Percentiles rank a stretch among this genome's conserved stretches.
phyloP scores from a whole-genome alignment of 2,113 vertebrate genomes.

The Sciurus niger region DNA sequence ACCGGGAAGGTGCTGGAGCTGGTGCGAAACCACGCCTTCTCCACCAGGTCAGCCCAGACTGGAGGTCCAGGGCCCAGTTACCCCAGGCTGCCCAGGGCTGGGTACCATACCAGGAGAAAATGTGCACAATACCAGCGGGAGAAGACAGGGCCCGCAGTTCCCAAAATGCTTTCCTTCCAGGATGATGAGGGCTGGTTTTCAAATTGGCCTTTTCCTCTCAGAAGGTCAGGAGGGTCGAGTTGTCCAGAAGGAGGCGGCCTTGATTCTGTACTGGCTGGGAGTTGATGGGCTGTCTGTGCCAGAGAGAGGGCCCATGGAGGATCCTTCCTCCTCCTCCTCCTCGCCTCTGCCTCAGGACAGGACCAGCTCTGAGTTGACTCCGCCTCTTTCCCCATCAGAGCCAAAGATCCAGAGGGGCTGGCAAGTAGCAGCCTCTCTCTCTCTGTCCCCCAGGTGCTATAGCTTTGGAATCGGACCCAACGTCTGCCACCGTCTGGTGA shows the following conservation, averaged over 20 bases:
- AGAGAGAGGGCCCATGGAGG: background rate
- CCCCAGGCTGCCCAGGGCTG: background rate
- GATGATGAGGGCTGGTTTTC: background rate
- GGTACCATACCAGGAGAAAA: background rate
- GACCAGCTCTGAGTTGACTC: background rate
- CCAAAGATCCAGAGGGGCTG: background rate
- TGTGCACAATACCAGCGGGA: background rate
- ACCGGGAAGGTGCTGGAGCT: conserved; percentile 95
- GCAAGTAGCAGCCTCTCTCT: conserved; percentile 17
- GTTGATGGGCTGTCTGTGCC: no score
- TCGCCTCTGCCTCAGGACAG: background rate
- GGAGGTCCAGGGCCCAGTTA: background rate
- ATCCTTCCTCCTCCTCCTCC: background rate
- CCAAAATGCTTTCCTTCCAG: background rate
- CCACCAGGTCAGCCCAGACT: conserved; percentile 90
- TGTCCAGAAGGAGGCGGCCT: background rate
- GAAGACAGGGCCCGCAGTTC: background rate
- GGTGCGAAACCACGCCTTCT: conserved; percentile 91
- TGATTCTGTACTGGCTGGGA: background rate
- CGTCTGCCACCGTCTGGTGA: conserved; percentile 93
- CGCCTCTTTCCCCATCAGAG: background rate
- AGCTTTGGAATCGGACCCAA: conserved; percentile 95
- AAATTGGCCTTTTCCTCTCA: background rate
- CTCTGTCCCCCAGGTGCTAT: conserved; percentile 91
- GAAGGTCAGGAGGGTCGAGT: background rate